Evolutionary conservation across 2,888 invertebrate genomes (phyloP).

Genomic region (Macrosoma leucophasiata): DNA sequence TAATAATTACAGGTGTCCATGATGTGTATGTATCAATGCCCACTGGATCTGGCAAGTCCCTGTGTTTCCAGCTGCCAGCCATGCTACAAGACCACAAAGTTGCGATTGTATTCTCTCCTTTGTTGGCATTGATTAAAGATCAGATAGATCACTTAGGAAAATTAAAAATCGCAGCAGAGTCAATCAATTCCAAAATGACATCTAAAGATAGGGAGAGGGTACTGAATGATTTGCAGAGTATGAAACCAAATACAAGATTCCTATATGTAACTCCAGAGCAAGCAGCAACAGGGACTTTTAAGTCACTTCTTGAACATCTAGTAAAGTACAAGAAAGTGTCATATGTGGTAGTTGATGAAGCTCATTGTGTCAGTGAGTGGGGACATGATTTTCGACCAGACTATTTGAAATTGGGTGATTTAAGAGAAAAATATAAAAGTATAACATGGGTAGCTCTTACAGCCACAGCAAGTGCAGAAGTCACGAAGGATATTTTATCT

Average conservation of each 20-base stretch:
- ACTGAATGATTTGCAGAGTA: conserved; percentile 83
- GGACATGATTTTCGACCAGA: conserved; percentile 98
- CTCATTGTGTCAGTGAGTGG: conserved; percentile 99
- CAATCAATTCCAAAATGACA: conserved; percentile 94
- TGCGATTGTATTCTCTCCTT: conserved; percentile 95
- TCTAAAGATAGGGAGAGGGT: conserved; percentile 85
- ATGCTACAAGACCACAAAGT: conserved; percentile 86
- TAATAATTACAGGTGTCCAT: conserved; percentile 83
- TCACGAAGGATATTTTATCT: conserved; percentile 87
- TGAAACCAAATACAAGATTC: conserved; percentile 85
- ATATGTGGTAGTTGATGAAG: conserved; percentile 97
- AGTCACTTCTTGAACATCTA: conserved; percentile 80
- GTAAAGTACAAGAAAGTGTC: conserved; percentile 85
- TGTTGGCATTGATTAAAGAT: conserved; percentile 97
- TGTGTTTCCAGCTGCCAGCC: conserved; percentile 98
- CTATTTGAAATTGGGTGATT: conserved; percentile 89
- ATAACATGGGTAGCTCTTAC: conserved; percentile 95
- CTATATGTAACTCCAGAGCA: conserved; percentile 98
- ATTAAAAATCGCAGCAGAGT: conserved; percentile 87
- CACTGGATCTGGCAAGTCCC: conserved; percentile 97
- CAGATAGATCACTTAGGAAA: conserved; percentile 91
- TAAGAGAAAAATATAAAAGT: conserved; percentile 73
- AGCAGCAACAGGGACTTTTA: conserved; percentile 87
- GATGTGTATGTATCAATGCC: conserved; percentile 99
- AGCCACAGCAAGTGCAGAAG: conserved; percentile 91